These are phyloP conservation scores for Ceriagrion tenellum DNA, from an alignment of 2,888 invertebrate species.

Conservation along the genomic window DNA sequence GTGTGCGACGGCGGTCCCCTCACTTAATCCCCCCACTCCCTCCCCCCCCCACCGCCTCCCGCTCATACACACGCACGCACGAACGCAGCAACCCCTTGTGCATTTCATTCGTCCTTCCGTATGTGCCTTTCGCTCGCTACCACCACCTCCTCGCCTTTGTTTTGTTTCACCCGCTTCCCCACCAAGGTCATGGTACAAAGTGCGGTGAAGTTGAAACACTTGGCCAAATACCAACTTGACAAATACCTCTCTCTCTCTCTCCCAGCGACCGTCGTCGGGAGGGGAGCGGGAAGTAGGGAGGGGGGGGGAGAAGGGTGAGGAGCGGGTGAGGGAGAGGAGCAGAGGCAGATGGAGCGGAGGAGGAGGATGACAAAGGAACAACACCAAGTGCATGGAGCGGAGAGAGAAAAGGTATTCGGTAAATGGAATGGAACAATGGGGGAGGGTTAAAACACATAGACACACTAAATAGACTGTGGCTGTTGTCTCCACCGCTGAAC, in stretches of 20 bases:
- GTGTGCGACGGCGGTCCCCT: not conserved
- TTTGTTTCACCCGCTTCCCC: conserved; percentile 45
- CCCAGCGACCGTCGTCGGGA: not conserved
- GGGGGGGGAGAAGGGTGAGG: not conserved
- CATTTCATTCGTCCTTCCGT: conserved; percentile 65
- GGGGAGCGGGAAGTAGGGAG: not conserved
- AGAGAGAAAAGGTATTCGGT: too few species aligned
- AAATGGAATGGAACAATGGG: not conserved
- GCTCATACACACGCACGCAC: not conserved
- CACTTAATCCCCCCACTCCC: not conserved
- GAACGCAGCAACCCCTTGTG: not conserved
- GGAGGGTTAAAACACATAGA: not conserved
- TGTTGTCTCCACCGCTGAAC: not conserved
- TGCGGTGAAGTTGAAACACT: conserved; percentile 67
- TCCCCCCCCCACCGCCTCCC: not conserved
- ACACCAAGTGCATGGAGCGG: not conserved
- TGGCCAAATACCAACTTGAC: conserved; percentile 62
- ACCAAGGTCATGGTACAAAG: conserved; percentile 59
- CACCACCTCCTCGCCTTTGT: conserved; percentile 39
- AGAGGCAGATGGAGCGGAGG: not conserved
- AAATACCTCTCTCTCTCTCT: conserved; percentile 3
- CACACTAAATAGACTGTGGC: not conserved
- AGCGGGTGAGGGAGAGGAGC: not conserved
- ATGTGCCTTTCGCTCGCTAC: not conserved
- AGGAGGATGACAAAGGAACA: not conserved